phyloP scores from a whole-genome alignment of 2,888 invertebrate genomes.

The Drosophila limbata region DNA sequence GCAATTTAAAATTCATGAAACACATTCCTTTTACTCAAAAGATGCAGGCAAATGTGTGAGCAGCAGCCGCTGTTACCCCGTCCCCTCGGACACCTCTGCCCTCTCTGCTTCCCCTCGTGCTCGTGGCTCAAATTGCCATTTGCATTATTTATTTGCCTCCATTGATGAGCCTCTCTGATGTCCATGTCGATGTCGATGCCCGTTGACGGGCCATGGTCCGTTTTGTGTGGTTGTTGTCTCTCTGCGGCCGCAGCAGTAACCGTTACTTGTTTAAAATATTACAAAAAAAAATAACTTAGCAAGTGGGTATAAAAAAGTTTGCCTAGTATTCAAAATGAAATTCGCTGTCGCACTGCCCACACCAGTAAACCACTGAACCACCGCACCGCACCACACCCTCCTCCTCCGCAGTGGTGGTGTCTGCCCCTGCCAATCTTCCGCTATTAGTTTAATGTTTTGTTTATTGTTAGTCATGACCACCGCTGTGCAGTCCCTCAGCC shows the following conservation, averaged over 20 bases:
- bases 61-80: slow-evolving; percentile 18
- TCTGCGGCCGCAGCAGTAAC: slow-evolving; percentile 26
- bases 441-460: slow-evolving; percentile 81
- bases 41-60: slow-evolving; percentile 77
- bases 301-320: slow-evolving; percentile 33
- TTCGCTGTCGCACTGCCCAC: slow-evolving; percentile 25
- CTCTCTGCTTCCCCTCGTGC: slow-evolving; percentile 2
- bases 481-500: slow-evolving; percentile 46
- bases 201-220: slow-evolving; percentile 43
- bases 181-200: slow-evolving; percentile 40
- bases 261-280: slow-evolving; percentile 81
- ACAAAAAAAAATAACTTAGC: slow-evolving; percentile 38
- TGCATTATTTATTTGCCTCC: slow-evolving; percentile 81
- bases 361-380: neutral
- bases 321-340: slow-evolving; percentile 53
- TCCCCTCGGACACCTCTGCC: neutral
- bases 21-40: slow-evolving; percentile 83
- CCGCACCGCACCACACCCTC: neutral
- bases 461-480: slow-evolving; percentile 71
- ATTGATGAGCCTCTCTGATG: slow-evolving; percentile 69
- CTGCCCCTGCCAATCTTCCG: slow-evolving; percentile 59
- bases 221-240: slow-evolving; percentile 31
- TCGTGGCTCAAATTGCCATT: slow-evolving; percentile 77
- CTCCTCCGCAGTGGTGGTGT: slow-evolving; percentile 17
- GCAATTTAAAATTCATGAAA: slow-evolving; percentile 84